Evolutionary conservation across 2,113 vertebrate genomes (phyloP).

Genomic region (Macheiramphus alcinus): DNA sequence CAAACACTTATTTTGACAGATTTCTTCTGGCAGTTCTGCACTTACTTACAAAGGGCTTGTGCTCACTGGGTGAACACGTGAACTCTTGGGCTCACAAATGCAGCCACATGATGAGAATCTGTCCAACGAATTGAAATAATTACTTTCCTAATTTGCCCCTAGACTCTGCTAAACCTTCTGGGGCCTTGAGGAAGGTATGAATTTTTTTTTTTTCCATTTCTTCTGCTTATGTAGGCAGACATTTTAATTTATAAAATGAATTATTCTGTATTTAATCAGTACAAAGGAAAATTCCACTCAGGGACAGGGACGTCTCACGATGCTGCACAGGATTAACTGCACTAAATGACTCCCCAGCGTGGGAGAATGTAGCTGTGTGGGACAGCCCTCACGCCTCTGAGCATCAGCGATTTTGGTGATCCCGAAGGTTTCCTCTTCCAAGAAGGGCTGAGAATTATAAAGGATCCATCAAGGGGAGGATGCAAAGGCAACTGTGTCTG

Average conservation of each 20-base stretch:
- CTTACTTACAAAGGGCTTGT: not conserved
- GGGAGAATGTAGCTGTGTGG: fast-evolving
- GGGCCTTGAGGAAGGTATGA: not conserved
- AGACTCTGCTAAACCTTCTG: slow-evolving; percentile 16
- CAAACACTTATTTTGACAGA: not conserved
- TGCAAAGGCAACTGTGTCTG: not conserved
- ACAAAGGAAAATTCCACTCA: not conserved
- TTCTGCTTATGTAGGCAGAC: not conserved
- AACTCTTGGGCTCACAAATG: not conserved
- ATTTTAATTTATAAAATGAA: not conserved
- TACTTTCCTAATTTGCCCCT: not conserved
- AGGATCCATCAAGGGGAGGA: not conserved
- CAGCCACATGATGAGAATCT: not conserved
- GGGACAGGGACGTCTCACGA: not conserved
- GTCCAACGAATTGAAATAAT: slow-evolving; percentile 25
- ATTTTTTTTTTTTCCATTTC: not conserved
- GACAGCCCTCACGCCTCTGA: not conserved
- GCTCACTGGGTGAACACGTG: not conserved
- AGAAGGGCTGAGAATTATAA: not conserved
- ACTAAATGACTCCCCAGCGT: fast-evolving
- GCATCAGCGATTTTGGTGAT: not conserved
- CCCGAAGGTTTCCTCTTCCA: not conserved
- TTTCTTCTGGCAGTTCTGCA: not conserved
- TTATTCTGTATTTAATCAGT: not conserved
- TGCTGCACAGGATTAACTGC: not conserved